Evolutionary conservation across 1,140 invertebrate species (phyloP), one percentile per base, ranked within the genome.

Genomic region (Helicoverpa armigera): DNA sequence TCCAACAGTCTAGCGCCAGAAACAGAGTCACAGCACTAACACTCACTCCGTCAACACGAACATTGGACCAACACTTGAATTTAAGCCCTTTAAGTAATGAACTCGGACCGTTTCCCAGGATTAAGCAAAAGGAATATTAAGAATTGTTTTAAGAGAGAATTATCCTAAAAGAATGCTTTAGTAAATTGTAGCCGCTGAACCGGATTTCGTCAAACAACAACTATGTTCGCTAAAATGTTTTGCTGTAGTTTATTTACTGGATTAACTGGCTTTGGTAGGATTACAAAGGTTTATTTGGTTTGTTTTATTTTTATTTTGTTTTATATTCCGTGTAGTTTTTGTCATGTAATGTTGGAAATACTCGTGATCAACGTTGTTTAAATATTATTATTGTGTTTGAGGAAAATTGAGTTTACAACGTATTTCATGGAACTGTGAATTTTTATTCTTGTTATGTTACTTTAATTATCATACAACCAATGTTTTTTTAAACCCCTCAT

Each of bases 11-110:
- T 16, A 58, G n/a, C 31, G 54, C 3, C 18, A 13, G 51, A 12
- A 77, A 77, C 14, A 54, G 65, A 65, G 10, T 16, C 50, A 29
- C 50, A 43, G 53, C 60, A 61, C 16, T 63, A 77, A 7, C 23
- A 35, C 50, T 63, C 56, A 43, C 35, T 63, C 61, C 61, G 14
- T 54, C 75, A 77, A 13, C 23, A 54, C 43, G 53, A 65, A n/a
- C 60, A 76, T 63, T 61, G 16, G 48, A 53, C 48, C 60, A 50
- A 31, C 60, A 53, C 74, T 63, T 51, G 50, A 77, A 54, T 54
- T 56, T 67, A 65, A 53, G 61, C 58, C 75, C 31, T 77, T 77
- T 77, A 77, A 77, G 75, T 77, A 77, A 77, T 67, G 75, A 77
- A 77, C 75, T 31, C 31, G 14, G 3, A 65, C 14, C 35, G 65